These are phyloP conservation scores for Harpagoxenus sublaevis DNA, from an alignment of 2,888 invertebrate species.

Conservation along the genomic window DNA sequence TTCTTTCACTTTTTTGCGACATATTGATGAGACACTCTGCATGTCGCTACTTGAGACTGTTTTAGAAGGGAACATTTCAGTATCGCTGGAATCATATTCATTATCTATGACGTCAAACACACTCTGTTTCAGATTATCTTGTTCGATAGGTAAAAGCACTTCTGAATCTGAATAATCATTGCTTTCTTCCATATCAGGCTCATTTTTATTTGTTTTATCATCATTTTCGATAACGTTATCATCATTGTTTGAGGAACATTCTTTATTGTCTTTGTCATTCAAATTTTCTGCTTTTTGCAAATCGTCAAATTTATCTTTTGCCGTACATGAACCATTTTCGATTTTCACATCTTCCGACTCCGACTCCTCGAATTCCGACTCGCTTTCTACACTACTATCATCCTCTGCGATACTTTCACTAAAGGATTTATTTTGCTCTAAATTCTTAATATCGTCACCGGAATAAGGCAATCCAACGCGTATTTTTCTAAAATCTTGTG, in stretches of 20 bases:
- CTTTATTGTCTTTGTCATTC: slow-evolving; percentile 3
- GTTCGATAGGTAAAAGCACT: slow-evolving; percentile 81
- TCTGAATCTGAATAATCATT: slow-evolving; percentile 58
- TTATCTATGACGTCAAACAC: slow-evolving; percentile 84
- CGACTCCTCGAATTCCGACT: background rate
- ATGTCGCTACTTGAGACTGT: slow-evolving; percentile 85
- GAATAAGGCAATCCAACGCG: slow-evolving; percentile 91
- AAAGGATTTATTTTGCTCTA: slow-evolving; percentile 43
- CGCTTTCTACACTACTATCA: slow-evolving; percentile 34
- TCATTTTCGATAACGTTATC: slow-evolving; percentile 6
- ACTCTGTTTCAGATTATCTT: slow-evolving; percentile 83
- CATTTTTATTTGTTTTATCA: slow-evolving; percentile 34
- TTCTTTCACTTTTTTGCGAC: slow-evolving; percentile 79
- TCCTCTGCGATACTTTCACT: slow-evolving; percentile 36
- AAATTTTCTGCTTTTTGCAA: slow-evolving; percentile 77
- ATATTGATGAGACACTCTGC: slow-evolving; percentile 86
- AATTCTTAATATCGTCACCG: slow-evolving; percentile 87
- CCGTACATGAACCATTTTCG: slow-evolving; percentile 51
- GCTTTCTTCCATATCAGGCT: slow-evolving; percentile 26
- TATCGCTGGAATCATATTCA: slow-evolving; percentile 85
- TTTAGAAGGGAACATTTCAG: slow-evolving; percentile 88
- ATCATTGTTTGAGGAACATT: background rate
- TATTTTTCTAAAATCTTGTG: slow-evolving; percentile 92
- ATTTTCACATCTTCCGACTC: slow-evolving; percentile 27
- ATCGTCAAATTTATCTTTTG: slow-evolving; percentile 73